Conservation (phyloP, 92 coral and sea anemone species). For the Porites rus region DNA sequence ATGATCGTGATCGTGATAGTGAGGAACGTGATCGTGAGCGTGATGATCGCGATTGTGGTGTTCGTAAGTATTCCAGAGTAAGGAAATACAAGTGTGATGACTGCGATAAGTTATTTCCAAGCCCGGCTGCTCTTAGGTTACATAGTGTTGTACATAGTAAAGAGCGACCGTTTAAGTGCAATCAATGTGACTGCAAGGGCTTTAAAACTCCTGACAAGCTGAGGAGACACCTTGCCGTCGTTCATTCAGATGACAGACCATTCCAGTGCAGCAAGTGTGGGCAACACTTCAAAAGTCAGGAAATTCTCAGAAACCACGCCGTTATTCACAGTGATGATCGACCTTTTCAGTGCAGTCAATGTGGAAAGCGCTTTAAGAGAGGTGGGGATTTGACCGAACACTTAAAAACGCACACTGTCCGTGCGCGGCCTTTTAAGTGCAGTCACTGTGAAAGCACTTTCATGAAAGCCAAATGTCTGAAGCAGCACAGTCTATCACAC, state of each 20-base stretch:
- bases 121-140: not conserved
- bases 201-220: conserved; percentile 17
- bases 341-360: not conserved
- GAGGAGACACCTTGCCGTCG: not conserved
- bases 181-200: conserved; percentile 4
- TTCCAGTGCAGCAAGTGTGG: conserved; percentile 1
- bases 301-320: not conserved
- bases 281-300: not conserved
- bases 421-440: not conserved
- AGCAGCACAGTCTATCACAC: not conserved
- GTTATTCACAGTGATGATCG: not conserved
- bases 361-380: conserved; percentile 5
- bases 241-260: not conserved
- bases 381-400: conserved; percentile 6
- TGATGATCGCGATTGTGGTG: not conserved
- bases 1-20: not conserved
- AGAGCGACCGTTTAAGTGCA: not conserved
- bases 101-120: not conserved
- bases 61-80: not conserved
- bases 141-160: conserved; percentile 1
- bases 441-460: not conserved
- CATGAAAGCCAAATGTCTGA: not conserved
- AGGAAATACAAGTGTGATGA: not conserved
- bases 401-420: conserved; percentile 1
- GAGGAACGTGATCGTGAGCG: no score